phyloP scores from a whole-genome alignment of 2,888 invertebrate species.

The Branchellion lobata region DNA sequence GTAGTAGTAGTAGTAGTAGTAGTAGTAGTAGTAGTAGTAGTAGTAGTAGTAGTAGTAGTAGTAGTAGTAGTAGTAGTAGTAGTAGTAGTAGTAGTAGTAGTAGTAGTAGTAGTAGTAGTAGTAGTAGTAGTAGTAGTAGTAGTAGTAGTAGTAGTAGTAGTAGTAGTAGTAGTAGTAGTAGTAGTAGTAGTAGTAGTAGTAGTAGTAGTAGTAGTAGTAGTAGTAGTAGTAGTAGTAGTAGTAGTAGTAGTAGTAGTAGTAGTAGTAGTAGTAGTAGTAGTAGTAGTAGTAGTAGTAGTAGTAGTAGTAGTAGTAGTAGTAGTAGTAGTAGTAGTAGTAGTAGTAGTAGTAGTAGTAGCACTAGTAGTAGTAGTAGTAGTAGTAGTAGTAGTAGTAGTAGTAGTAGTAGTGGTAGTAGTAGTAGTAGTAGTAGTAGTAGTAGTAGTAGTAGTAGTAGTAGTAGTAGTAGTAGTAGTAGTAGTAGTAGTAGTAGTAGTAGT shows the following conservation, averaged over 20 bases:
- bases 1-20: background rate
- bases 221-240: constrained; percentile 29
- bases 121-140: constrained; percentile 22
- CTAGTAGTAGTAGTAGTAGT: constrained; percentile 29
- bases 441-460: no score
- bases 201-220: constrained; percentile 29
- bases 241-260: constrained; percentile 28
- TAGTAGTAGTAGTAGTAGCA: background rate
- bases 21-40: background rate
- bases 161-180: constrained; percentile 20
- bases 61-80: background rate
- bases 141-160: no score
- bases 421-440: no score
- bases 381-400: constrained; percentile 27
- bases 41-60: no score
- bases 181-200: constrained; percentile 27
- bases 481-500: constrained; percentile 29
- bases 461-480: no score
- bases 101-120: constrained; percentile 29
- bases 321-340: no score
- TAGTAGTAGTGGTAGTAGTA: background rate
- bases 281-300: constrained; percentile 11
- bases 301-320: constrained; percentile 3
- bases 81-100: constrained; percentile 29
- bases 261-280: constrained; percentile 29